Evolutionary conservation across 2,113 vertebrate species (phyloP).

Genomic region (Ptilorrhoa leucosticta): DNA sequence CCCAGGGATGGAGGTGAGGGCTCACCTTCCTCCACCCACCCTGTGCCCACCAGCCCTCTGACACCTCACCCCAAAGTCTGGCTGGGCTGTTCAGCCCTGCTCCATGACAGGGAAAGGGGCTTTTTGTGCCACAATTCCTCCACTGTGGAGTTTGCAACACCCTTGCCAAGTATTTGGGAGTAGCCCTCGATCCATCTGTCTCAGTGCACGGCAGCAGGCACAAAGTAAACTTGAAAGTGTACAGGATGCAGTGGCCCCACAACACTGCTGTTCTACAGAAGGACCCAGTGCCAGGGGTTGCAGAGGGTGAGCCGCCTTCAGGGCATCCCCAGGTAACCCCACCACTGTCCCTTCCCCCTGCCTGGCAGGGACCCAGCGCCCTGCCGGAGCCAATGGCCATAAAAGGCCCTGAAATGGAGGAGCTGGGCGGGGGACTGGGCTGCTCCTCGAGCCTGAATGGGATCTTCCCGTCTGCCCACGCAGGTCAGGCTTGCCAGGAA

Average conservation of each 20-base stretch:
- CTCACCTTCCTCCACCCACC: not conserved
- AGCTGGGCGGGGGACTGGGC: not conserved
- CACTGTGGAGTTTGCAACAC: not conserved
- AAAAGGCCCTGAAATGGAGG: slow-evolving; percentile 52
- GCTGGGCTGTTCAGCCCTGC: not conserved
- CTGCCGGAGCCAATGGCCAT: slow-evolving; percentile 8
- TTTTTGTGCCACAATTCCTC: not conserved
- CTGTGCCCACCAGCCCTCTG: not conserved
- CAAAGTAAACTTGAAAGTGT: not conserved
- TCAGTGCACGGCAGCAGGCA: not conserved
- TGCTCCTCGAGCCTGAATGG: not conserved
- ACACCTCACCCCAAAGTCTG: not conserved
- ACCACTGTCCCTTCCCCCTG: not conserved
- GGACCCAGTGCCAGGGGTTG: not conserved
- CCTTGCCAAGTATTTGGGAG: not conserved
- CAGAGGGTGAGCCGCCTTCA: not conserved
- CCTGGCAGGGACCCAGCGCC: not conserved
- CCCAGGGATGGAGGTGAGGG: not conserved
- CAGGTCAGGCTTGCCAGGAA: not conserved
- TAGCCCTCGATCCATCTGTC: not conserved
- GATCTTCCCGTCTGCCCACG: not conserved
- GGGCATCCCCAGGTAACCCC: not conserved
- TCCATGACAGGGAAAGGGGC: accelerated
- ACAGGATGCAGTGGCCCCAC: not conserved
- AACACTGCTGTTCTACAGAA: not conserved